phyloP scores from a whole-genome alignment of 2,888 invertebrate species.

The Germaria angustata region DNA sequence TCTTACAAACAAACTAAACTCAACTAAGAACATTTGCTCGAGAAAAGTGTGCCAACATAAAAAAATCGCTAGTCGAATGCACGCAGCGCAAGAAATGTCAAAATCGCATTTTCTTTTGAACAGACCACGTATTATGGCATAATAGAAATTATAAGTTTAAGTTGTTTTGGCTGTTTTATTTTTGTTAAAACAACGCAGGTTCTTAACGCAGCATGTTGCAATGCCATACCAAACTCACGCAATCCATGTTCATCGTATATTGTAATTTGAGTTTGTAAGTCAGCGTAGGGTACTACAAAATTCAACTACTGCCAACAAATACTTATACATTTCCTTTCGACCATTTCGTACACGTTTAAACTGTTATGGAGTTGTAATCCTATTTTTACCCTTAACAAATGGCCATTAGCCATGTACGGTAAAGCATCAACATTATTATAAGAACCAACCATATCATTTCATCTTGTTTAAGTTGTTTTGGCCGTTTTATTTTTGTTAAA shows the following conservation, averaged over 20 bases:
- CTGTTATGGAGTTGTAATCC: conserved; percentile 5
- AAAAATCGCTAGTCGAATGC: too few relatives aligned
- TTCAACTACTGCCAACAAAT: neutral
- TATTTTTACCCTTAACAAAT: conserved; percentile 23
- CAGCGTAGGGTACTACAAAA: neutral
- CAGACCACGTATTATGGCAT: too few relatives aligned
- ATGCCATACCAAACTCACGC: neutral
- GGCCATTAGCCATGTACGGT: conserved; percentile 9
- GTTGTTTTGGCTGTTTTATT: neutral
- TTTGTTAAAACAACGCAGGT: conserved; percentile 14
- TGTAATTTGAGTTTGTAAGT: neutral
- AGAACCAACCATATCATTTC: conserved; percentile 4
- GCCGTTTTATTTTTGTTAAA: neutral
- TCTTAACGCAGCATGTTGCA: conserved; percentile 24
- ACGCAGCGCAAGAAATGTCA: too few relatives aligned
- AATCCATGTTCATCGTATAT: neutral
- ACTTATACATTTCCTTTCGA: neutral
- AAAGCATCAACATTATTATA: conserved; percentile 15
- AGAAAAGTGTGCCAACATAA: too few relatives aligned
- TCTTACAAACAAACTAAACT: too few relatives aligned
- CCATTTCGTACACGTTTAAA: neutral
- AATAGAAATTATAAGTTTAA: too few relatives aligned
- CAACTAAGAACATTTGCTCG: too few relatives aligned
- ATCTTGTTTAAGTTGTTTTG: conserved; percentile 15
- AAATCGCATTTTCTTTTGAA: too few relatives aligned